Conservation (phyloP, 2,113 vertebrate species). For the Acrocephalus kingi region DNA sequence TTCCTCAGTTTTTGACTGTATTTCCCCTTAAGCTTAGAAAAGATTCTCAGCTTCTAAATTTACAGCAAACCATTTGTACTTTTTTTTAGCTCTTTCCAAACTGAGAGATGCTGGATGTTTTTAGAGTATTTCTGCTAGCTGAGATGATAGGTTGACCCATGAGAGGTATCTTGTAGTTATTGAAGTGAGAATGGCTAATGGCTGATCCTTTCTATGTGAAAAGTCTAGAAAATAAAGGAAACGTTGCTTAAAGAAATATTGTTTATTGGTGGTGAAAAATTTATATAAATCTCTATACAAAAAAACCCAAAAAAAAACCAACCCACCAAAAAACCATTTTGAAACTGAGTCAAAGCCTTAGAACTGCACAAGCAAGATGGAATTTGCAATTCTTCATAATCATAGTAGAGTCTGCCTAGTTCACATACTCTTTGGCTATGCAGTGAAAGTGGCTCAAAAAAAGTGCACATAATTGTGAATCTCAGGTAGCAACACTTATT, state of each 20-base stretch:
- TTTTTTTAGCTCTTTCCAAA: neutral
- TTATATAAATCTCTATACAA: neutral
- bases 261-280: neutral
- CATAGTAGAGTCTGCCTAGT: neutral
- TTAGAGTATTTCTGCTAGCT: neutral
- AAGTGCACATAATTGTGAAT: neutral
- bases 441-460: neutral
- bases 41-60: neutral
- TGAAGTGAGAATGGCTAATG: neutral
- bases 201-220: neutral
- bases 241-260: neutral
- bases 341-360: neutral
- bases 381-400: neutral
- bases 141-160: neutral
- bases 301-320: accelerated
- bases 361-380: neutral
- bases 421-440: neutral
- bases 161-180: neutral
- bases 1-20: neutral
- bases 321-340: neutral
- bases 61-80: neutral
- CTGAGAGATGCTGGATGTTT: neutral
- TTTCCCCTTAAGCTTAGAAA: neutral
- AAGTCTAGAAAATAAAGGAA: neutral
- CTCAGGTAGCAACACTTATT: neutral